Evolutionary conservation across 2,888 invertebrate species (phyloP).

Genomic region (Xestia sexstrigata): DNA sequence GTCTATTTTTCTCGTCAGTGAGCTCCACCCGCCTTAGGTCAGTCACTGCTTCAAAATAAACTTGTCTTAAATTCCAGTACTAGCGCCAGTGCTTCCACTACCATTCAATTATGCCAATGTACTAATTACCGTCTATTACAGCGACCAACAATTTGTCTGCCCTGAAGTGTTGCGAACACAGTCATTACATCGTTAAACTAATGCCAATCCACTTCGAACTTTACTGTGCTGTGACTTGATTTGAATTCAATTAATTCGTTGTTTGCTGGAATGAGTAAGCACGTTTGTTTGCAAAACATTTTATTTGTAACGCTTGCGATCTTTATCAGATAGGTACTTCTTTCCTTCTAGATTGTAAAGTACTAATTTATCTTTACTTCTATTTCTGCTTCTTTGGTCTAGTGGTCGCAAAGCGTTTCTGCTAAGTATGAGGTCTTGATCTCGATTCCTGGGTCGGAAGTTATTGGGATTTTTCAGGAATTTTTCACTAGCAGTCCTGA

Average conservation of each 20-base stretch:
- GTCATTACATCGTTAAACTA: conserved; percentile 47
- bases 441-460: too few species aligned
- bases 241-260: conserved; percentile 42
- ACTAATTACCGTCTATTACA: conserved; percentile 56
- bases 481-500: not conserved
- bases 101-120: conserved; percentile 54
- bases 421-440: not conserved
- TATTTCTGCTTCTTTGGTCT: not conserved
- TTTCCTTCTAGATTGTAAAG: not conserved
- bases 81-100: conserved; percentile 27
- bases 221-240: conserved; percentile 25
- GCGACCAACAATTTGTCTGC: conserved; percentile 53
- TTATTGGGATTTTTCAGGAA: not conserved
- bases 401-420: not conserved
- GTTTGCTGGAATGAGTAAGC: not conserved
- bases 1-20: not conserved
- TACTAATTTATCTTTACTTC: not conserved
- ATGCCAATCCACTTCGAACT: conserved; percentile 35
- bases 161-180: conserved; percentile 50
- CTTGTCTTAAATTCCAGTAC: not conserved
- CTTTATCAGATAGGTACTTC: not conserved
- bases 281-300: conserved; percentile 28
- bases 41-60: conserved; percentile 6
- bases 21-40: not conserved
- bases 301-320: conserved; percentile 24